Evolutionary conservation across 2,113 vertebrate species (phyloP).

Genomic region (Lampris megalopsis): DNA sequence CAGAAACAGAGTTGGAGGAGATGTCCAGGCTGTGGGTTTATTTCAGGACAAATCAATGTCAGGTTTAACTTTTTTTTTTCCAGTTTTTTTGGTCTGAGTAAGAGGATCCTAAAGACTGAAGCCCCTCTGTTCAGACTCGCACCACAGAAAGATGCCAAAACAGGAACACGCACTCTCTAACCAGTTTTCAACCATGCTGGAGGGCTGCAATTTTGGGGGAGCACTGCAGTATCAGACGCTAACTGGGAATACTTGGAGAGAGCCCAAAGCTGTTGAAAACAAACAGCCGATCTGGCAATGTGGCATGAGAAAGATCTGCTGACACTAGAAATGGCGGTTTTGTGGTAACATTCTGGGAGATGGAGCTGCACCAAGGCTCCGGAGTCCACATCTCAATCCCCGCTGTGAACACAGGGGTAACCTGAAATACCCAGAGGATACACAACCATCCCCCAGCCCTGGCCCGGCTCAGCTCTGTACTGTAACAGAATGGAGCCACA

Average conservation of each 20-base stretch:
- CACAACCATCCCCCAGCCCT: conserved; percentile 37
- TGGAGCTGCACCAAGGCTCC: conserved; percentile 29
- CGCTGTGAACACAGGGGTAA: conserved; percentile 29
- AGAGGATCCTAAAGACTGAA: conserved; percentile 69
- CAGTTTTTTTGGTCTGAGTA: conserved; percentile 51
- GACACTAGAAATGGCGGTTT: conserved; percentile 55
- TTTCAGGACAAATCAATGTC: conserved; percentile 30
- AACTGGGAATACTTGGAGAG: conserved; percentile 14
- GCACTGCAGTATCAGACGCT: conserved; percentile 19
- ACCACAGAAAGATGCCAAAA: conserved; percentile 68
- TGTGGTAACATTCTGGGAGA: conserved; percentile 40
- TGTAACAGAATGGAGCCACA: conserved; percentile 35
- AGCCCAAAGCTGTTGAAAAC: conserved; percentile 44
- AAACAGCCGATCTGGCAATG: conserved; percentile 51
- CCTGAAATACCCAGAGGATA: conserved; percentile 39
- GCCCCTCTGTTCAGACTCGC: conserved; percentile 49
- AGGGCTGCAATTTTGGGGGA: conserved; percentile 23
- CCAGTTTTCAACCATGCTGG: conserved; percentile 20
- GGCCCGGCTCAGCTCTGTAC: conserved; percentile 31
- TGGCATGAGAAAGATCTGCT: conserved; percentile 36
- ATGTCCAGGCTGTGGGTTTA: conserved; percentile 2
- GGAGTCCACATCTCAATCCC: conserved; percentile 38
- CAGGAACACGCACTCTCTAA: conserved; percentile 44
- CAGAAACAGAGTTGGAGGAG: conserved; percentile 25
- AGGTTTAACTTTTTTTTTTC: conserved; percentile 44